These are phyloP conservation scores for Nyleta sp. DNA, from an alignment of 2,888 invertebrate genomes.

Conservation along the genomic window DNA sequence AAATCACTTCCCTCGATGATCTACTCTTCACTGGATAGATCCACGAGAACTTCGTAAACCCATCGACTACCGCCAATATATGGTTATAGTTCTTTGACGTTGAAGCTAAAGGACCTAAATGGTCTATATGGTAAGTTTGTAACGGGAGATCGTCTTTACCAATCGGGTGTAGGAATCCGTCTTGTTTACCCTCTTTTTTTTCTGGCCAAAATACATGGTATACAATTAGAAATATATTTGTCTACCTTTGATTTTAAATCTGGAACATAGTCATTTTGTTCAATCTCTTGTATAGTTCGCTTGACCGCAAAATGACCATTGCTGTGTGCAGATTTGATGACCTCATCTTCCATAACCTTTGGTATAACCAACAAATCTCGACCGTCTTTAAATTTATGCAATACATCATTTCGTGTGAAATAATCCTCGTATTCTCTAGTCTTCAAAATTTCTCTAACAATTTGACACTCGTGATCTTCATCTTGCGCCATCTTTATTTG, in stretches of 20 bases:
- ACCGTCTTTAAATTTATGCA: slow-evolving; percentile 37
- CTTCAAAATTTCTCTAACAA: slow-evolving; percentile 19
- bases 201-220: slow-evolving; percentile 13
- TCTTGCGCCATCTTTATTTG: slow-evolving; percentile 34
- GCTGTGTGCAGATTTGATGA: slow-evolving; percentile 26
- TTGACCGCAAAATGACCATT: slow-evolving; percentile 23
- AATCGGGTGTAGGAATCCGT: not conserved
- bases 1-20: slow-evolving; percentile 27
- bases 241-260: slow-evolving; percentile 1
- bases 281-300: slow-evolving; percentile 22
- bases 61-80: not conserved
- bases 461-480: slow-evolving; percentile 25
- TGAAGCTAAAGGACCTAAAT: not conserved
- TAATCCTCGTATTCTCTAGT: slow-evolving; percentile 33
- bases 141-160: not conserved
- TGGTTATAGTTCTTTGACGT: not conserved
- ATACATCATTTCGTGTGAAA: slow-evolving; percentile 8
- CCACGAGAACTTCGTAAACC: not conserved
- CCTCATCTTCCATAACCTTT: slow-evolving; percentile 25
- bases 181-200: slow-evolving; percentile 5
- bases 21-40: slow-evolving; percentile 16
- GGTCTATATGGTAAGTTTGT: slow-evolving; percentile 6
- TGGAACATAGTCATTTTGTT: slow-evolving; percentile 15
- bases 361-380: slow-evolving; percentile 39
- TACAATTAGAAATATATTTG: slow-evolving; percentile 10